Conservation (phyloP, 2,797 vertebrate genomes). For the Sarcoramphus papa region DNA sequence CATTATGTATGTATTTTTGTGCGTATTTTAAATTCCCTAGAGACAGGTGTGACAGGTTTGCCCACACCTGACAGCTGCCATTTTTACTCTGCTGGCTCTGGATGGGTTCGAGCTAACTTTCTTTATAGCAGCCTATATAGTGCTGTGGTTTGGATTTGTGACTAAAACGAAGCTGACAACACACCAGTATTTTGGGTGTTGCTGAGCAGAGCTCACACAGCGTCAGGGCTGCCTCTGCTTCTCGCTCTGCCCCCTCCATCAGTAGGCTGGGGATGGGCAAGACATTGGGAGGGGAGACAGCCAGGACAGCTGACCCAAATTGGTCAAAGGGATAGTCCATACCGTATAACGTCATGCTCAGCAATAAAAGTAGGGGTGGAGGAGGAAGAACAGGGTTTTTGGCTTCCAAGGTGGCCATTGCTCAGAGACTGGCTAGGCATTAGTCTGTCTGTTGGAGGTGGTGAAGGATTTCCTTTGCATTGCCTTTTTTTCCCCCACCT, state of each 20-base stretch:
- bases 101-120: not conserved
- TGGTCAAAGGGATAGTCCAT: not conserved
- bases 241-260: fast-evolving
- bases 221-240: not conserved
- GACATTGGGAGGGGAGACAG: not conserved
- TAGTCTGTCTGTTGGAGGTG: not conserved
- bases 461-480: not conserved
- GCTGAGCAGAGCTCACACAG: not conserved
- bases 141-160: not conserved
- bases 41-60: not conserved
- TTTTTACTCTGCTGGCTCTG: not conserved
- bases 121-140: not conserved
- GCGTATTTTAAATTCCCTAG: not conserved
- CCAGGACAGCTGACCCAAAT: not conserved
- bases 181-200: not conserved
- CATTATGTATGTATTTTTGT: not conserved
- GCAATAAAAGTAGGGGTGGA: not conserved
- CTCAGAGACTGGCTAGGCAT: not conserved
- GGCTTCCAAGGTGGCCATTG: not conserved
- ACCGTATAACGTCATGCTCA: not conserved
- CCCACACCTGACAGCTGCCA: not conserved
- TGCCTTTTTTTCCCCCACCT: fast-evolving
- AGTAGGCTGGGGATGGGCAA: not conserved
- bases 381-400: not conserved
- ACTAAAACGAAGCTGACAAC: not conserved